Evolutionary conservation across 2,113 vertebrate species (phyloP), one percentile per base, ranked within the genome.

Genomic region (Mugil cephalus): DNA sequence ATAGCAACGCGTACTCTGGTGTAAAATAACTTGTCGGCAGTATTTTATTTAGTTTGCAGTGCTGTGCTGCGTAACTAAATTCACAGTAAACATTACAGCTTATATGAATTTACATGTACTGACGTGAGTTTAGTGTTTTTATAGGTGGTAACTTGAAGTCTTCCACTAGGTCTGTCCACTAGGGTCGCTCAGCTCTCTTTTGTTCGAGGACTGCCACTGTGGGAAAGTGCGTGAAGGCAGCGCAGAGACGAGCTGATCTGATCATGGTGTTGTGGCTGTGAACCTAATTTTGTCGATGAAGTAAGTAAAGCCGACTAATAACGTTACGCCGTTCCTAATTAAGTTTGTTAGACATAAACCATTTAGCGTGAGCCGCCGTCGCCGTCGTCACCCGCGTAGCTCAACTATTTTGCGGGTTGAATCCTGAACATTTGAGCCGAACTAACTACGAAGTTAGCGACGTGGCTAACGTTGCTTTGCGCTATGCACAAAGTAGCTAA

Each of bases 131-230:
- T 30, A 30, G 24, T 30, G 3, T 30, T 30, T 30, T 30, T n/a
- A n/a, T n/a, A n/a, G n/a, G n/a, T n/a, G n/a, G n/a, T n/a, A n/a
- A 30, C 5, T 30, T 30, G 24, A 30, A 30, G 24, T 30, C 24
- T 30, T 69, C 46, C 34, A 24, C 38, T 43, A 61, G 4, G 30
- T 63, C 42, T 60, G 40, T 64, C 70, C 80, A 10, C 69, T 54
- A 56, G 85, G 81, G 80, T 39, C 55, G 67, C 66, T 30, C 77
- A 10, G 18, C 39, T 10, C 40, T 68, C 87, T 82, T 87, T 87
- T 89, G 85, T 87, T 53, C 55, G 36, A 30, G 4, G 18, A 51
- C 15, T 45, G 14, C n/a, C 39, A 36, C 36, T 10, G 53, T 52
- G 75, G 67, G 54, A 72, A 80, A 70, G 58, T 83, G 43, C 72